A percentile compares a stretch with the other conserved stretches of the same genome.
Conservation (phyloP, 2,113 vertebrate species). For the Fregata magnificens region DNA sequence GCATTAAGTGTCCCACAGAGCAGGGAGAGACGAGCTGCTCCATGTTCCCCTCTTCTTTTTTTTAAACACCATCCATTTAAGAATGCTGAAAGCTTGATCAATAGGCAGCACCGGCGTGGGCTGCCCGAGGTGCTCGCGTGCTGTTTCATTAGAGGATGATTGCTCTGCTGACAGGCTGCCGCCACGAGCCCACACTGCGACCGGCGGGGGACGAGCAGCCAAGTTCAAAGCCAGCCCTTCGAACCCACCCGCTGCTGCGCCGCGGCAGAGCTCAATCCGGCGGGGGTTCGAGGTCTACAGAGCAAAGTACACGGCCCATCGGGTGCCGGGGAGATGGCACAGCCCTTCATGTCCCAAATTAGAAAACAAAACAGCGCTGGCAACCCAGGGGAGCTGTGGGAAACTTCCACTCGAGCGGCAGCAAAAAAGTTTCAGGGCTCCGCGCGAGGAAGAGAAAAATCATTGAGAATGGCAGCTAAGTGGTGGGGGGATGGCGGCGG, state of each 20-base stretch:
- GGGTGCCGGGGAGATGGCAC: background rate
- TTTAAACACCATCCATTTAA: background rate
- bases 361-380: background rate
- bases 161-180: background rate
- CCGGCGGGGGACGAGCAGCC: background rate
- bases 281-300: background rate
- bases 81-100: background rate
- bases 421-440: background rate
- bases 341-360: background rate
- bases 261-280: fast-evolving
- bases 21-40: background rate
- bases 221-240: background rate
- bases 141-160: background rate
- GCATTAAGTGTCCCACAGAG: fast-evolving
- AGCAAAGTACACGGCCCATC: fast-evolving
- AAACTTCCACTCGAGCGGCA: fast-evolving
- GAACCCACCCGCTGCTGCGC: background rate
- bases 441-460: background rate
- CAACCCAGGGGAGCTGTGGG: fast-evolving
- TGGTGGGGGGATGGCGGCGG: fast-evolving
- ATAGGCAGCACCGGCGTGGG: background rate
- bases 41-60: background rate
- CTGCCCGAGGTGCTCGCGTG: background rate
- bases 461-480: background rate
- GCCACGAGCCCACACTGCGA: background rate